phyloP scores from a whole-genome alignment of 2,113 vertebrate genomes.

The Trematocara marginatum region DNA sequence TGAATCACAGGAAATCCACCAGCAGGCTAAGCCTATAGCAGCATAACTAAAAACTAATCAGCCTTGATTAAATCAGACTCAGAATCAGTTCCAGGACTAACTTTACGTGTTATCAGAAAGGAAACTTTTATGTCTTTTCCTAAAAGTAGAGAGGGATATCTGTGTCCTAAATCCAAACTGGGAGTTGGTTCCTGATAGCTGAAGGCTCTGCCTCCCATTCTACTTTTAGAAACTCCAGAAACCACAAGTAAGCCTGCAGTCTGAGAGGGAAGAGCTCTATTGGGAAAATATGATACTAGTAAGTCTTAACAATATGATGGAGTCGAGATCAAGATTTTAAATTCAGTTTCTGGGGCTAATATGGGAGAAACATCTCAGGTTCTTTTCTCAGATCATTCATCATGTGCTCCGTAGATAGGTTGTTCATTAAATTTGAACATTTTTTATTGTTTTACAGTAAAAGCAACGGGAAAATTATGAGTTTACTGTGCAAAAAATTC shows the following conservation, averaged over 20 bases:
- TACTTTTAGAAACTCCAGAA: neutral
- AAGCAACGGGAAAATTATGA: neutral
- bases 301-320: neutral
- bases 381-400: neutral
- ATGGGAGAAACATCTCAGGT: accelerated
- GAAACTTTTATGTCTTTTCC: neutral
- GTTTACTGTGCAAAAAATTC: neutral
- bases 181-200: neutral
- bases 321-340: neutral
- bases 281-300: neutral
- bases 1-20: neutral
- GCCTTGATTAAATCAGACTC: neutral
- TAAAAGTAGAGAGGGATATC: neutral
- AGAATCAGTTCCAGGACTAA: neutral
- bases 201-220: neutral
- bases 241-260: neutral
- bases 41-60: neutral
- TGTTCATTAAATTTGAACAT: neutral
- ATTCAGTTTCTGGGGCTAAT: neutral
- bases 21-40: neutral
- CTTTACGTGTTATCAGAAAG: neutral
- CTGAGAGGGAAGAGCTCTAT: neutral
- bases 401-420: neutral
- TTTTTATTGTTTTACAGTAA: neutral
- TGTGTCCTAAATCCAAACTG: neutral